A percentile compares a stretch with the other conserved stretches of the same genome.
These are phyloP conservation scores for Monodelphis domestica DNA, from an alignment of 2,797 vertebrate genomes.

Conservation along the genomic window DNA sequence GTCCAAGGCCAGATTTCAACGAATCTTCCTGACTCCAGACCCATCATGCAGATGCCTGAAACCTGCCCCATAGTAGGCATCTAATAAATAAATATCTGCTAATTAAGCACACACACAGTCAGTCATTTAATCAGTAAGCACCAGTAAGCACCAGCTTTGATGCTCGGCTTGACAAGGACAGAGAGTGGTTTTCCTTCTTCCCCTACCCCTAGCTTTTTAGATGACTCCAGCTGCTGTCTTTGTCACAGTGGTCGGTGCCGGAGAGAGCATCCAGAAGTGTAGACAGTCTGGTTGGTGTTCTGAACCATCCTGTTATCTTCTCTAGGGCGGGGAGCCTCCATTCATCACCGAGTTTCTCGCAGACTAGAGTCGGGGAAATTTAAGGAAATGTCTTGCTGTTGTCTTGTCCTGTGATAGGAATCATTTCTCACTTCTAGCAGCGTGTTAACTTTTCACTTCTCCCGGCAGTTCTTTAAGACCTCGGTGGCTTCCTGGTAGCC, in stretches of 20 bases:
- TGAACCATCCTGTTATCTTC: conserved; percentile 48
- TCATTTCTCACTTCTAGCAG: conserved; percentile 72
- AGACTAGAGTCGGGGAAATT: conserved; percentile 62
- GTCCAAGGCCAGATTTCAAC: too few relatives aligned
- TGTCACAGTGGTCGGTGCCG: background rate
- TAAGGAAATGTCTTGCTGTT: conserved; percentile 78
- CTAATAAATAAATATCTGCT: too few relatives aligned
- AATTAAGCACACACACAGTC: too few relatives aligned
- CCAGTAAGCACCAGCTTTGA: too few relatives aligned
- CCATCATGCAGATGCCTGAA: too few relatives aligned
- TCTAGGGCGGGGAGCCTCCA: background rate
- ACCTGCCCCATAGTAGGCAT: too few relatives aligned
- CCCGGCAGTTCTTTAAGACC: conserved; percentile 78
- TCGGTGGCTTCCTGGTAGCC: conserved; percentile 78
- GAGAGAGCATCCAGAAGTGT: conserved; percentile 11
- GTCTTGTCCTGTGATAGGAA: conserved; percentile 70
- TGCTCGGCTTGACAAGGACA: background rate
- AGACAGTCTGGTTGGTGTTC: conserved; percentile 41
- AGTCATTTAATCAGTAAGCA: too few relatives aligned
- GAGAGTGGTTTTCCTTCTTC: conserved; percentile 16
- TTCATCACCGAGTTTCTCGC: conserved; percentile 58
- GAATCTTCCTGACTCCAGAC: too few relatives aligned
- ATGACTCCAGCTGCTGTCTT: conserved; percentile 18
- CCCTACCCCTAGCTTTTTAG: background rate
- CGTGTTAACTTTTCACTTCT: conserved; percentile 75